phyloP scores from a whole-genome alignment of 2,888 invertebrate species.

The Colostygia pectinataria region DNA sequence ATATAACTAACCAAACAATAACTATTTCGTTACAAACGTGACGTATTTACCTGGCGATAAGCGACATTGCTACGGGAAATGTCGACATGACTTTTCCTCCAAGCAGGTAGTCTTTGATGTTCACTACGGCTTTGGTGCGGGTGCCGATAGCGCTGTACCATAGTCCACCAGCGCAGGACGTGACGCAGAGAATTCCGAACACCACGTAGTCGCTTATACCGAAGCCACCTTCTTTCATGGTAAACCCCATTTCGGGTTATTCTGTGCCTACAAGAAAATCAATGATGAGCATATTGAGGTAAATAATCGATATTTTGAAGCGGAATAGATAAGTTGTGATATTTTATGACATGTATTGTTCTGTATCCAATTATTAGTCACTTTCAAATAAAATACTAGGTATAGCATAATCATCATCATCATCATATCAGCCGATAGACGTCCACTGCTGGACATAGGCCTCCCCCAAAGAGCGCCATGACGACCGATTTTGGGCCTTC shows the following conservation, averaged over 20 bases:
- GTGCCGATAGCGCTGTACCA: conserved; percentile 85
- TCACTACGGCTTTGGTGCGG: conserved; percentile 73
- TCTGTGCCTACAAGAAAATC: conserved; percentile 27
- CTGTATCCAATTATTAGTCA: too few species aligned
- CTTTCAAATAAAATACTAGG: too few species aligned
- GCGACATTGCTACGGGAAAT: conserved; percentile 93
- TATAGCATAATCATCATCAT: too few species aligned
- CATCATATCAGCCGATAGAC: too few species aligned
- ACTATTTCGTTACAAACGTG: not conserved
- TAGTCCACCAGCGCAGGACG: conserved; percentile 90
- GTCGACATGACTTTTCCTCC: conserved; percentile 89
- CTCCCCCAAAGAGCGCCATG: too few species aligned
- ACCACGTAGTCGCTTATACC: conserved; percentile 83
- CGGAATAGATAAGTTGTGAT: too few species aligned
- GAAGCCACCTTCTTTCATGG: conserved; percentile 70
- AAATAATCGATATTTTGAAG: not conserved
- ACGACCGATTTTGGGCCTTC: too few species aligned
- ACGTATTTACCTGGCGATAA: conserved; percentile 88
- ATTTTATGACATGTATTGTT: too few species aligned
- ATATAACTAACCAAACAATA: conserved; percentile 2
- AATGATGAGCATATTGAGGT: not conserved
- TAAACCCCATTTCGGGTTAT: conserved; percentile 58
- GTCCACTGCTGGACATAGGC: too few species aligned
- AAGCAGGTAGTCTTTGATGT: conserved; percentile 88
- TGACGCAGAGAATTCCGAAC: conserved; percentile 86